A percentile compares a stretch with the other conserved stretches of the same genome.
phyloP scores from a whole-genome alignment of 2,113 vertebrate species.

The Crotophaga sulcirostris region DNA sequence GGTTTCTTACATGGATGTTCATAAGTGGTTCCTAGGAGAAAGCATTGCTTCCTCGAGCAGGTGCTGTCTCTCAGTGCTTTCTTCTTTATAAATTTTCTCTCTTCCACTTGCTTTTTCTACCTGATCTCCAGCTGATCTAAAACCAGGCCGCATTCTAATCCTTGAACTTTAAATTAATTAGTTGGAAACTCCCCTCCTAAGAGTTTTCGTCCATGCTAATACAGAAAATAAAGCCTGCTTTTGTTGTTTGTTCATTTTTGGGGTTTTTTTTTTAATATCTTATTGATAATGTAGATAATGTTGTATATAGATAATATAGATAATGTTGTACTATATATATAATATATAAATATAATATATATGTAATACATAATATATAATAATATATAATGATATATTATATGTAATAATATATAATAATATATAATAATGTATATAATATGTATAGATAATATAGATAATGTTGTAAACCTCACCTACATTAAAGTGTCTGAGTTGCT shows the following conservation, averaged over 20 bases:
- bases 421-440: too few species aligned
- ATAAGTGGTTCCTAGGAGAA: not conserved
- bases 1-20: not conserved
- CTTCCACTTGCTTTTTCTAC: not conserved
- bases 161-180: not conserved
- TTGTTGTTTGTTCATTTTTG: not conserved
- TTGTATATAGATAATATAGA: too few species aligned
- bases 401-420: too few species aligned
- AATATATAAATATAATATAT: too few species aligned
- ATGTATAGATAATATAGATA: too few species aligned
- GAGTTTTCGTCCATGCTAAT: not conserved
- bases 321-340: too few species aligned
- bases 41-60: accelerated
- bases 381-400: too few species aligned
- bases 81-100: not conserved
- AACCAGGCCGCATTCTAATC: not conserved
- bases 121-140: not conserved
- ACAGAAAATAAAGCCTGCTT: not conserved
- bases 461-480: not conserved
- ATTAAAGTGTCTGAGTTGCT: not conserved
- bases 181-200: not conserved
- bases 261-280: too few species aligned
- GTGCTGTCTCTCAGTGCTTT: not conserved
- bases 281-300: too few species aligned
- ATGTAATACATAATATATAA: too few species aligned